Conservation (phyloP, 1,140 invertebrate species). For the Acromyrmex heyeri region DNA sequence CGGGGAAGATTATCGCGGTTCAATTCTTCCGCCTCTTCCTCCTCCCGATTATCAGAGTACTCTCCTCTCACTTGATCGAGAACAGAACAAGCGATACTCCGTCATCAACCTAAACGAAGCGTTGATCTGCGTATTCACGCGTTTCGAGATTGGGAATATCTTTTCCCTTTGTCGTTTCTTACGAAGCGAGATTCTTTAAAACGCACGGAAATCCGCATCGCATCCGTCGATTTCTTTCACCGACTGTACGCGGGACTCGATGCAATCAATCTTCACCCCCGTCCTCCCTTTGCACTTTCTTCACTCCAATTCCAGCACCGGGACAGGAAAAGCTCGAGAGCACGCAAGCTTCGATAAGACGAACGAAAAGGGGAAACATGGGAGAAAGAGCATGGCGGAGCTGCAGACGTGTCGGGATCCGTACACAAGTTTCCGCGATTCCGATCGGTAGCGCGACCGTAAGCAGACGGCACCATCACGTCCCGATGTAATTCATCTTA, state of each 20-base stretch:
- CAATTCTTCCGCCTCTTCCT: not conserved
- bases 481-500: constrained; percentile 70
- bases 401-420: constrained; percentile 9
- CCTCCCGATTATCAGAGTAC: not conserved
- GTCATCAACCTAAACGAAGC: not conserved
- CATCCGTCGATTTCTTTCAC: constrained; percentile 62
- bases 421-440: constrained; percentile 49
- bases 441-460: constrained; percentile 33
- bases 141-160: constrained; percentile 25
- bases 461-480: constrained; percentile 54
- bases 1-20: not conserved
- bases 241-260: constrained; percentile 71
- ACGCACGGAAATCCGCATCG: constrained; percentile 31
- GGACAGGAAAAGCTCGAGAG: constrained; percentile 42
- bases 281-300: not conserved
- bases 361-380: not conserved
- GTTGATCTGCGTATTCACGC: constrained; percentile 31
- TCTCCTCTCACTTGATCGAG: not conserved
- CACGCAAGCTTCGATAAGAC: constrained; percentile 60
- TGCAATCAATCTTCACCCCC: constrained; percentile 77
- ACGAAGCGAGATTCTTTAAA: constrained; percentile 62
- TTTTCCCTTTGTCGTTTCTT: not conserved
- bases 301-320: not conserved
- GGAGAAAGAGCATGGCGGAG: not conserved
- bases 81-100: constrained; percentile 22